Conservation (phyloP, 1,140 invertebrate genomes). For the Formica selysi region DNA sequence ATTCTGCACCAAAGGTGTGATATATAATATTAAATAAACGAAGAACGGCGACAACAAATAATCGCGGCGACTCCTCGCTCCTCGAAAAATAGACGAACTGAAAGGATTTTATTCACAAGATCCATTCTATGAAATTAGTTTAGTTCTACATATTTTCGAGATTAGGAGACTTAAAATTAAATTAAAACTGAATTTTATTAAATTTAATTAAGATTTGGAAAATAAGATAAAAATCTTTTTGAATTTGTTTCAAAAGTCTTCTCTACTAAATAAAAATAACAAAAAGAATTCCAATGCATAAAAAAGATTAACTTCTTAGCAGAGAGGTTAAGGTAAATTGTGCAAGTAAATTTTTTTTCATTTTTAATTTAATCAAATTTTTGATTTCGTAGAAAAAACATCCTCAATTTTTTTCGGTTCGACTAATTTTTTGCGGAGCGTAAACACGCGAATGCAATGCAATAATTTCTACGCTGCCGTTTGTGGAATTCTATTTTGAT, state of each 20-base stretch:
- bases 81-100: constrained; percentile 34
- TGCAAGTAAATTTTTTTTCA: not conserved
- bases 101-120: constrained; percentile 3
- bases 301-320: not conserved
- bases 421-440: constrained; percentile 4
- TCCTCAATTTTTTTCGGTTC: constrained; percentile 23
- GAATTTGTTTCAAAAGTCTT: not conserved
- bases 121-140: not conserved
- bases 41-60: constrained; percentile 45
- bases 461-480: constrained; percentile 76
- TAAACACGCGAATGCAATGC: constrained; percentile 61
- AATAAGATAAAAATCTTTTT: constrained; percentile 8
- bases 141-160: not conserved
- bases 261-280: not conserved
- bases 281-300: not conserved
- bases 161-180: not conserved
- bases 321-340: not conserved
- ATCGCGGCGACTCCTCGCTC: constrained; percentile 41
- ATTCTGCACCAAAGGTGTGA: constrained; percentile 72
- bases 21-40: constrained; percentile 73
- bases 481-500: constrained; percentile 74
- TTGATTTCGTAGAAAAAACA: not conserved
- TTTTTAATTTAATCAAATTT: not conserved
- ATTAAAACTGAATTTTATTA: not conserved
- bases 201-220: not conserved